Evolutionary conservation across 2,797 vertebrate species (phyloP), one percentile per base, ranked within the genome.

Genomic region (Bryconaethiops microstoma): DNA sequence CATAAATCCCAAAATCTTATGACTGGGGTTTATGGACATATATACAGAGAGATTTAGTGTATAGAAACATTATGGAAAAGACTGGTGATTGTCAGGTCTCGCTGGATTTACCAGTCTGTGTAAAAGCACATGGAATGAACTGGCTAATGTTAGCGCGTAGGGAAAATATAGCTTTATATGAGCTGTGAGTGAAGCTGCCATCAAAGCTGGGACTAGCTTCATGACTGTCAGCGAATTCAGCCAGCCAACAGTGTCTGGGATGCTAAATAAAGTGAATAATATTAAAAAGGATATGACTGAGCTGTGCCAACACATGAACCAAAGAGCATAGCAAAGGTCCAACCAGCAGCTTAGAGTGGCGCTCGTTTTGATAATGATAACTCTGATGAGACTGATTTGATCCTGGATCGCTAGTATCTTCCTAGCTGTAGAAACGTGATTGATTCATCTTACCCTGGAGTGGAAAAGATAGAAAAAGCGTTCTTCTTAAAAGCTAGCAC

Each of bases 1-100:
- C 25, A 81, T 40, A 70, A 63, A 81, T 71, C 29, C 65, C 19
- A 10, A 70, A 74, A 84, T 76, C 78, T 50, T 59, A 68, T 74
- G 67, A 75, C 55, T 40, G 74, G 39, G 48, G 25, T 64, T 77
- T n/a, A 8, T 63, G 69, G 71, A 64, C 65, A 42, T 68, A 54
- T 48, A 76, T 29, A 3, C 54, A 62, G 40, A 54, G 29, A 62
- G 74, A 71, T 72, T 71, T 52, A 12, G 48, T 6, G 13, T 52
- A 54, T 10, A 21, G 69, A 70, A 70, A n/a, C 14, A 70, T 42
- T 2, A 9, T 29, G 52, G 13, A 14, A 21, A 19, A 9, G 29
- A 2, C 1, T 23, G 68, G 29, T 50, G 50, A 50, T 52, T 52
- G 68, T 52, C 68, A 21, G 68, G 13, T 12, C n/a, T 29, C 45